Conservation (phyloP, 2,888 invertebrate species). For the Rhodophaea formosa region DNA sequence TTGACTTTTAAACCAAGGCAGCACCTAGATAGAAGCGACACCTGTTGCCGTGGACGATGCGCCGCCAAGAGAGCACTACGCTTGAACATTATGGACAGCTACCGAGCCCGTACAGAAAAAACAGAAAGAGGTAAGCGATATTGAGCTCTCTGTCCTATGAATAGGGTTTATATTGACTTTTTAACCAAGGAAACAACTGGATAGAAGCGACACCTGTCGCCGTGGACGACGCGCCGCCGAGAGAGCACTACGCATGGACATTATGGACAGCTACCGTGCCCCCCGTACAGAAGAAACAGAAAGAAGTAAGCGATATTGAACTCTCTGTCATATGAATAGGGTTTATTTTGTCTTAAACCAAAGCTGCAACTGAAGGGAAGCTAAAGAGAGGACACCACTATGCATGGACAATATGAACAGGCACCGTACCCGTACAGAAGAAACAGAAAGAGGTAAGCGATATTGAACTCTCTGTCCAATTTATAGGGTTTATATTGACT, state of each 20-base stretch:
- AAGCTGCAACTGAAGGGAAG: too few species aligned
- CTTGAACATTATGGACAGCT: slow-evolving; percentile 94
- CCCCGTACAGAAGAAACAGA: slow-evolving; percentile 63
- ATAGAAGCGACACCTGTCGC: slow-evolving; percentile 82
- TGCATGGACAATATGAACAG: slow-evolving; percentile 96
- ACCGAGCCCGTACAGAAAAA: too few species aligned
- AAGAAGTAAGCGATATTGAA: slow-evolving; percentile 32
- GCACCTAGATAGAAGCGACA: too few species aligned
- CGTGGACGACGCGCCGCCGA: slow-evolving; percentile 73
- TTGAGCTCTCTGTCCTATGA: too few species aligned
- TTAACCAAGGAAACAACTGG: slow-evolving; percentile 93
- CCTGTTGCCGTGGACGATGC: too few species aligned
- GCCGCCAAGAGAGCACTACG: too few species aligned
- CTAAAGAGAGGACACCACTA: too few species aligned
- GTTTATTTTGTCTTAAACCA: background rate
- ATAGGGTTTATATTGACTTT: too few species aligned
- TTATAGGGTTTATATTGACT: background rate
- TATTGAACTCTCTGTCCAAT: background rate
- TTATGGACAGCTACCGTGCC: slow-evolving; percentile 88
- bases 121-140: too few species aligned
- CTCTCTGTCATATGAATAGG: background rate
- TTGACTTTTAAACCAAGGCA: too few species aligned
- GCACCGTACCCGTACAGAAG: slow-evolving; percentile 81
- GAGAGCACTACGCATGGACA: slow-evolving; percentile 94
- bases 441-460: slow-evolving; percentile 36